Conservation (phyloP, 1,140 invertebrate species). For the Cydia strobilella region DNA sequence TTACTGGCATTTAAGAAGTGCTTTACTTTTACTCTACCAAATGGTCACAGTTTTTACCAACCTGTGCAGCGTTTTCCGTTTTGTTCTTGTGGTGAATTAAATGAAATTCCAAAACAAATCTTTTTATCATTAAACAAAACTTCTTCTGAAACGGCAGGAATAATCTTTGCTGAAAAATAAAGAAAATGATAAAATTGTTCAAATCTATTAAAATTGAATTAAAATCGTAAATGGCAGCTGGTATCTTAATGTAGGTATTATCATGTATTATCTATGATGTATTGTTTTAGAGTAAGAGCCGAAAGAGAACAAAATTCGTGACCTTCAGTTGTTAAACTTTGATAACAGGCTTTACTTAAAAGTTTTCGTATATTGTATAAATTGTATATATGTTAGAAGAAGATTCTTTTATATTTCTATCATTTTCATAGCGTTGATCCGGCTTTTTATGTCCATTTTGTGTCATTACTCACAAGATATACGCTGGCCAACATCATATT, state of each 20-base stretch:
- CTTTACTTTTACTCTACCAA: neutral
- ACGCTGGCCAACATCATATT: conserved; percentile 10
- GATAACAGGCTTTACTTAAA: too few species aligned
- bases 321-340: too few species aligned
- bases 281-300: too few species aligned
- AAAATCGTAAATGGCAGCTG: neutral
- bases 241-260: too few species aligned
- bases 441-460: too few species aligned
- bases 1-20: neutral
- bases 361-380: too few species aligned
- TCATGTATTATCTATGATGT: too few species aligned
- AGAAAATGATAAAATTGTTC: neutral
- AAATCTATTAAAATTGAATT: neutral
- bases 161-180: neutral
- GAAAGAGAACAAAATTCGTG: too few species aligned
- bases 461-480: neutral
- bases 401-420: too few species aligned
- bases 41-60: neutral
- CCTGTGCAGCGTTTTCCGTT: neutral
- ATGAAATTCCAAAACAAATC: conserved; percentile 1
- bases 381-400: too few species aligned
- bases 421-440: too few species aligned
- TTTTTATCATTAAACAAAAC: neutral
- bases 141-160: neutral
- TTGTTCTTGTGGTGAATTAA: neutral